Percentiles rank a stretch among this genome's conserved stretches.
These are phyloP conservation scores for Cygnus buccinator DNA, from an alignment of 2,113 vertebrate species.

Conservation along the genomic window DNA sequence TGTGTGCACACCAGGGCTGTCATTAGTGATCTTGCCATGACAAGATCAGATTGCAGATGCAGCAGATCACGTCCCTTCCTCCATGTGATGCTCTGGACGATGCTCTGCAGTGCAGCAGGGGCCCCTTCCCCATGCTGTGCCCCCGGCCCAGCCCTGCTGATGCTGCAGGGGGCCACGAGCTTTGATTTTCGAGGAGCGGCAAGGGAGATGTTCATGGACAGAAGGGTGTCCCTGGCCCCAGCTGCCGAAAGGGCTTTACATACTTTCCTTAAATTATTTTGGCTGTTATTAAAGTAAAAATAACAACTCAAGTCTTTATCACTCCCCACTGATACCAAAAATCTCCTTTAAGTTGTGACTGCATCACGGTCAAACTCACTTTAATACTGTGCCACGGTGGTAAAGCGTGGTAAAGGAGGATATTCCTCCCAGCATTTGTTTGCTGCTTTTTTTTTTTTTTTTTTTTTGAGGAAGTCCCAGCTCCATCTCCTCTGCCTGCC, in stretches of 20 bases:
- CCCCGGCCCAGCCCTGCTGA: not conserved
- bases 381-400: not conserved
- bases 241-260: not conserved
- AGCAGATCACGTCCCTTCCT: not conserved
- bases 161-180: not conserved
- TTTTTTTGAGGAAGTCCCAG: not conserved
- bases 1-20: not conserved
- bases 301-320: not conserved
- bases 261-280: not conserved
- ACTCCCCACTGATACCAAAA: not conserved
- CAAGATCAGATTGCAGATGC: no score
- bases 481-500: not conserved
- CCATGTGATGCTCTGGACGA: rapidly evolving
- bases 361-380: rapidly evolving
- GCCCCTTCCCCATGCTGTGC: not conserved
- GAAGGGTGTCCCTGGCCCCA: no score
- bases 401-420: not conserved
- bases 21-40: not conserved
- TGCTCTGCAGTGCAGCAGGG: not conserved
- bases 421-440: not conserved
- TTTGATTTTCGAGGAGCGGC: not conserved
- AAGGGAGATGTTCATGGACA: rapidly evolving
- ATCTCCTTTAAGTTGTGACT: not conserved
- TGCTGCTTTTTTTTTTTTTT: not conserved
- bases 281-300: not conserved